These are phyloP conservation scores for Brachionus angularis DNA, from an alignment of 1,140 invertebrate species.

Conservation along the genomic window DNA sequence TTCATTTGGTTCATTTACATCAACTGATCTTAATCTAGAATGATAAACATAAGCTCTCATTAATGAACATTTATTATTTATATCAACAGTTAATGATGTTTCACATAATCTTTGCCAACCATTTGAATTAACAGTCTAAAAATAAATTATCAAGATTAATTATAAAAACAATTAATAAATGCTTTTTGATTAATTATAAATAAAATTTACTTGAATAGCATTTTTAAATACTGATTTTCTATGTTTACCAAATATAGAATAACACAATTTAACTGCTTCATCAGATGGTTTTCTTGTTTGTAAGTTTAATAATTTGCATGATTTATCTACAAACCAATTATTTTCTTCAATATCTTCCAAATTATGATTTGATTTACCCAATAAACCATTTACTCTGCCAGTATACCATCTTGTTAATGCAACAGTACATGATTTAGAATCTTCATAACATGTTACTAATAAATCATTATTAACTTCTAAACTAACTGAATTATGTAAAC, in stretches of 20 bases:
- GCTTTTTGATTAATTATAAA: background rate
- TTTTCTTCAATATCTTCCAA: background rate
- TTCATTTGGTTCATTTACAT: constrained; percentile 27
- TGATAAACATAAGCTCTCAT: constrained; percentile 37
- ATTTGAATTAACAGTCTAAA: constrained; percentile 4
- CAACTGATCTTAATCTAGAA: constrained; percentile 1
- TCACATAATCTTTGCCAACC: constrained; percentile 40
- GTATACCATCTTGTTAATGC: constrained; percentile 42
- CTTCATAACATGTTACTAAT: constrained; percentile 24
- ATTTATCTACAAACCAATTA: constrained; percentile 32
- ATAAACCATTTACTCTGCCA: constrained; percentile 30
- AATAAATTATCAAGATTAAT: background rate
- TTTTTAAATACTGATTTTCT: constrained; percentile 4
- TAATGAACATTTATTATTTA: constrained; percentile 19
- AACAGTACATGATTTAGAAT: constrained; percentile 37
- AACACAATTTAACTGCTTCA: constrained; percentile 14
- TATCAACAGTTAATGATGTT: background rate
- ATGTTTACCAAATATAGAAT: constrained; percentile 30
- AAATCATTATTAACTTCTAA: constrained; percentile 23
- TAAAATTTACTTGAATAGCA: background rate
- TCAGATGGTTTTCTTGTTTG: constrained; percentile 13
- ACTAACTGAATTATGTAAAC: background rate
- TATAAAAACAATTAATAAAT: background rate
- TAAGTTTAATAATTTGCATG: background rate
- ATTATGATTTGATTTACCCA: constrained; percentile 28